phyloP scores from a whole-genome alignment of 1,140 invertebrate species.

The Rhopalosiphum padi region DNA sequence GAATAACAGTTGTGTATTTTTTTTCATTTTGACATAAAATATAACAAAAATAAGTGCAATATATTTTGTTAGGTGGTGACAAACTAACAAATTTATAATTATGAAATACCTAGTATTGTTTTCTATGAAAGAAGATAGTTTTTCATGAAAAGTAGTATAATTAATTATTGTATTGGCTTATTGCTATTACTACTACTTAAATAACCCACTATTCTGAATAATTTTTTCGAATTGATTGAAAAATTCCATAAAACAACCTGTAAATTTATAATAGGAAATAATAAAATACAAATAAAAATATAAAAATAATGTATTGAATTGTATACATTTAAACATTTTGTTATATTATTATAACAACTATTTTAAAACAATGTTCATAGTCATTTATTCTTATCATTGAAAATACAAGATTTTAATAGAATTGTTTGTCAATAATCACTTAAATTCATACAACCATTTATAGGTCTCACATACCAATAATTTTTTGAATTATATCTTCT shows the following conservation, averaged over 20 bases:
- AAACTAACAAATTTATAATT: neutral
- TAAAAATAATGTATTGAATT: neutral
- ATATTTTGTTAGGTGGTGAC: neutral
- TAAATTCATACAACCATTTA: neutral
- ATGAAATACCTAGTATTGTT: neutral
- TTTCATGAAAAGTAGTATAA: neutral
- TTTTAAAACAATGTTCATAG: neutral
- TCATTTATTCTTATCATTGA: neutral
- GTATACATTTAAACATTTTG: neutral
- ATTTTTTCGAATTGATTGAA: neutral
- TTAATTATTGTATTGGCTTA: neutral
- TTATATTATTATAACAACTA: too few species aligned
- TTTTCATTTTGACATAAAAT: neutral
- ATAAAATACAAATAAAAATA: neutral
- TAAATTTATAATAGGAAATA: neutral
- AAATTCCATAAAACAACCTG: neutral
- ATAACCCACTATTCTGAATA: neutral
- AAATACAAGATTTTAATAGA: neutral
- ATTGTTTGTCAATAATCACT: neutral
- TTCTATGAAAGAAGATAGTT: neutral
- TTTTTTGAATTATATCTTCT: conserved; percentile 18
- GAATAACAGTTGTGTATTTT: neutral
- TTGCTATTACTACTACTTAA: neutral
- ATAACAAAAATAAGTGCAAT: neutral
- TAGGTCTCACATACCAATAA: neutral